These are phyloP conservation scores for Pelvicachromis taeniatus DNA, from an alignment of 2,113 vertebrate genomes.

Conservation along the genomic window DNA sequence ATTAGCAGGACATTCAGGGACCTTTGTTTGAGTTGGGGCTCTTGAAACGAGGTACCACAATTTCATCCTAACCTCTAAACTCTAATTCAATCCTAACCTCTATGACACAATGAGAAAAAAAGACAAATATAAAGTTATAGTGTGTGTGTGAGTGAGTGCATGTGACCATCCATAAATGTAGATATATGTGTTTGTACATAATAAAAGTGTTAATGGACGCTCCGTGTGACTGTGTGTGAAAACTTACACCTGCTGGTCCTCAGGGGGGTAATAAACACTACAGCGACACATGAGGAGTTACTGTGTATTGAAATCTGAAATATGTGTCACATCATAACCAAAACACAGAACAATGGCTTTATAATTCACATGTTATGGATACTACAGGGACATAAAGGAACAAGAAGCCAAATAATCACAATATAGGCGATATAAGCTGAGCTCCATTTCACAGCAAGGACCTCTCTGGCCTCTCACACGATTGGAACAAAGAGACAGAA, in stretches of 20 bases:
- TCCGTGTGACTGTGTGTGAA: constrained; percentile 13
- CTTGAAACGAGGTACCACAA: not conserved
- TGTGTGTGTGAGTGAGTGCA: not conserved
- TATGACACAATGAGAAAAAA: not conserved
- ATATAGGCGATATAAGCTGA: constrained; percentile 37
- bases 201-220: not conserved
- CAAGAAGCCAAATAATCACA: constrained; percentile 43
- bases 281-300: constrained; percentile 43
- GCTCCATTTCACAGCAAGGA: constrained; percentile 38
- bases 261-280: constrained; percentile 49
- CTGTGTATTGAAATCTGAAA: constrained; percentile 60
- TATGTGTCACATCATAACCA: constrained; percentile 50
- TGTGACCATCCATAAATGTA: not conserved
- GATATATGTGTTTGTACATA: not conserved
- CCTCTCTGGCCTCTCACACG: constrained; percentile 49
- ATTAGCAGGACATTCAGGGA: not conserved
- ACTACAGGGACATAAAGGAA: constrained; percentile 48
- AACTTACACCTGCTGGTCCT: constrained; percentile 37
- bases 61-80: not conserved
- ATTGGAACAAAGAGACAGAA: constrained; percentile 24
- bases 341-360: constrained; percentile 56
- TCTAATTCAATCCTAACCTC: not conserved
- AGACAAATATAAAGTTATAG: not conserved
- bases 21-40: not conserved
- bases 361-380: constrained; percentile 57